Evolutionary conservation across 2,888 invertebrate genomes (phyloP).

Genomic region (Latrodectus hesperus): DNA sequence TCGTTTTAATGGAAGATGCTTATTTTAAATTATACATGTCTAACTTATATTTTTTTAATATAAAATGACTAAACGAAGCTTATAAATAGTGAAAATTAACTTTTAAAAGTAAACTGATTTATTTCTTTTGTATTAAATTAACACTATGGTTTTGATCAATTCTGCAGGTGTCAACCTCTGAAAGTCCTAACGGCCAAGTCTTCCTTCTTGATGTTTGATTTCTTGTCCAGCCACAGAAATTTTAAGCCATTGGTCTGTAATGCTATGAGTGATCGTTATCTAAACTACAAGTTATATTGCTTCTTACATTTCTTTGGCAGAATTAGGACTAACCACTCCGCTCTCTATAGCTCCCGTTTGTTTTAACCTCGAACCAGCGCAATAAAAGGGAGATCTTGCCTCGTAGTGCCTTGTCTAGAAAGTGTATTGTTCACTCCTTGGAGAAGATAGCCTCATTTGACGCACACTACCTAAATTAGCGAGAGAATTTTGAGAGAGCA

Average conservation of each 20-base stretch:
- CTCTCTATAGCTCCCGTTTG: slow-evolving; percentile 1
- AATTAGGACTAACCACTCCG: slow-evolving; percentile 58
- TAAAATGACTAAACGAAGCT: no score
- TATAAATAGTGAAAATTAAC: no score
- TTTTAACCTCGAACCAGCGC: background rate
- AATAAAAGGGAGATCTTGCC: no score
- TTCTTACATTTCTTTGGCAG: slow-evolving; percentile 58
- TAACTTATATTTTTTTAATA: no score
- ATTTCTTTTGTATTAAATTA: no score
- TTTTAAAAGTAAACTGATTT: no score
- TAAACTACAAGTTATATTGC: slow-evolving; percentile 63
- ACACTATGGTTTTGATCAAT: background rate
- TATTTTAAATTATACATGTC: no score
- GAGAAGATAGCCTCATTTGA: background rate
- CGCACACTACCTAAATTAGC: background rate
- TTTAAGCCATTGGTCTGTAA: slow-evolving; percentile 37
- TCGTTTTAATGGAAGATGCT: no score
- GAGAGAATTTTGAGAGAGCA: background rate
- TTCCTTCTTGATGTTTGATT: slow-evolving; percentile 54
- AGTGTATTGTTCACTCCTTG: background rate
- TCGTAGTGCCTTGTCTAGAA: no score
- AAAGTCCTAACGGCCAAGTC: background rate
- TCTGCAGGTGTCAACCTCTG: background rate
- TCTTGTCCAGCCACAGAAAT: slow-evolving; percentile 20
- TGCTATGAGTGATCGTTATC: slow-evolving; percentile 60